Conservation (phyloP, 2,113 vertebrate genomes). For the Mastomys natalensis region DNA sequence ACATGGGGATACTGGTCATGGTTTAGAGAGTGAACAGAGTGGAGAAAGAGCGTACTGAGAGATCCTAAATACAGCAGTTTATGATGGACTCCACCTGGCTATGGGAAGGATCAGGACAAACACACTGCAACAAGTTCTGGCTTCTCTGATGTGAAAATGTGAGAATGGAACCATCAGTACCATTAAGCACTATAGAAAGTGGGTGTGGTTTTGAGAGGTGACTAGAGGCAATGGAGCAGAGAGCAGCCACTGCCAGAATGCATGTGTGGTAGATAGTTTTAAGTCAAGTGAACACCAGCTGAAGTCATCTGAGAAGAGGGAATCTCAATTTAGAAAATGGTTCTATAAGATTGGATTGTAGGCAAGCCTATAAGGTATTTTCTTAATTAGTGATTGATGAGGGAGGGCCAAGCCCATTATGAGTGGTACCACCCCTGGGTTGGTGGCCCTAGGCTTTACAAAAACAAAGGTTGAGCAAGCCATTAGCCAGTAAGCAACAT, state of each 20-base stretch:
- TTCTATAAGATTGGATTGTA: neutral
- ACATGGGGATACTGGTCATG: neutral
- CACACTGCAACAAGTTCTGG: neutral
- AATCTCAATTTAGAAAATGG: neutral
- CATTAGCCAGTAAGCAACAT: neutral
- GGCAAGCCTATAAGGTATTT: neutral
- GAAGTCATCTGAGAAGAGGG: neutral
- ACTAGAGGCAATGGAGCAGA: neutral
- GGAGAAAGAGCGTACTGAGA: neutral
- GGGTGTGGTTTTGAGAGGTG: neutral
- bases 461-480: neutral
- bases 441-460: neutral
- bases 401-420: neutral
- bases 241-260: neutral
- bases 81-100: neutral
- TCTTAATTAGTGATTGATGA: neutral
- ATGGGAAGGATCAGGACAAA: neutral
- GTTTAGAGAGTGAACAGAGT: neutral
- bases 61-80: no score
- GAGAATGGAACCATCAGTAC: neutral
- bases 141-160: neutral
- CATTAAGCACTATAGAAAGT: neutral
- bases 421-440: neutral
- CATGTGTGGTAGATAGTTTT: neutral
- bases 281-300: neutral